Base-by-base conservation (phyloP, 2,113 vertebrate genomes). In the Rhagologus leucostigma region DNA sequence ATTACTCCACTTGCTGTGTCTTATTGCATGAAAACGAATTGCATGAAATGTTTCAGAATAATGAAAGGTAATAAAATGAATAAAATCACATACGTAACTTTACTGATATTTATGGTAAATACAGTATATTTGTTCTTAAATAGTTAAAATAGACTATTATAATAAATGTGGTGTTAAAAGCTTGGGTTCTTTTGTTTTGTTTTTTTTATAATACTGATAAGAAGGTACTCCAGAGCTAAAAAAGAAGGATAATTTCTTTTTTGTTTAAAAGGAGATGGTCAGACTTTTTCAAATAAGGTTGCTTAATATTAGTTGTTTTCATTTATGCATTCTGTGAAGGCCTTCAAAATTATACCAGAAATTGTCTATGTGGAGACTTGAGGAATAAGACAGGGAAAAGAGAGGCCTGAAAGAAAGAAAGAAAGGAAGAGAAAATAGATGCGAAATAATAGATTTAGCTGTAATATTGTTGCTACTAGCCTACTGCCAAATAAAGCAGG, bases 341-440 rank as follows among this genome's bases (percentile, higher is more conserved):
- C 10, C 20, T 83, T 79, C 35, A 52, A 63, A 84, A 62, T 67
- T 39, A 11, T 21, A 26, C 7, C 27, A 47, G 24, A 83, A 63
- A 71, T 35, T 9, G 1, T 50, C 42, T 16, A 44, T 1, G 1
- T 27, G 13, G 32, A 63, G 4, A 10, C 35, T 81, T 0, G 0
- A 80, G 39, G 20, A 44, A 26, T 16, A 55, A 52, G 5, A 32
- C 11, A 30, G 30, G 7, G 30, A 9, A 59, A 49, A 65, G 0
- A 5, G 35, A 62, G 8, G 3, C 7, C 2, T 6, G 11, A 71
- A 69, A 83, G 33, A 44, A 57, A 84, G 29, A 12, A 90, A 84
- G 29, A 12, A 90, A 70, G 20, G 19, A 52, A 67, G 18, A 57
- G 11, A 57, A 57, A 75, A 64, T 32, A 60, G 7, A 30, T 41